These are phyloP conservation scores for honey bee (Apis mellifera) DNA, from an alignment of 1,140 invertebrate species.

Conservation along the genomic window Amel_HAv3.1 CM009933.2:9986501-9987000, in stretches of 20 bases:
- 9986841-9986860: no score
- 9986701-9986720: neutral
- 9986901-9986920: neutral
- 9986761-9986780: no score
- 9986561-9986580: neutral
- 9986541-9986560: neutral
- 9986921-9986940: no score
- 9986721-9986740: neutral
- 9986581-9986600: constrained; percentile 8
- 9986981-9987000: constrained; percentile 35
- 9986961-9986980: constrained; percentile 11
- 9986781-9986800: no score
- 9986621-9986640: constrained; percentile 30
- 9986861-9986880: neutral
- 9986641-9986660: constrained; percentile 26
- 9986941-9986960: neutral
- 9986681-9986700: constrained; percentile 2
- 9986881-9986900: no score
- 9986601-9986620: constrained; percentile 12
- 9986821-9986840: no score
- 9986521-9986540: neutral
- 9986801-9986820: no score
- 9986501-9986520: neutral
- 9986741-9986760: no score
- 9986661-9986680: constrained; percentile 7